Evolutionary conservation across 2,113 vertebrate species (phyloP).

Genomic region (Illadopsis cleaveri): DNA sequence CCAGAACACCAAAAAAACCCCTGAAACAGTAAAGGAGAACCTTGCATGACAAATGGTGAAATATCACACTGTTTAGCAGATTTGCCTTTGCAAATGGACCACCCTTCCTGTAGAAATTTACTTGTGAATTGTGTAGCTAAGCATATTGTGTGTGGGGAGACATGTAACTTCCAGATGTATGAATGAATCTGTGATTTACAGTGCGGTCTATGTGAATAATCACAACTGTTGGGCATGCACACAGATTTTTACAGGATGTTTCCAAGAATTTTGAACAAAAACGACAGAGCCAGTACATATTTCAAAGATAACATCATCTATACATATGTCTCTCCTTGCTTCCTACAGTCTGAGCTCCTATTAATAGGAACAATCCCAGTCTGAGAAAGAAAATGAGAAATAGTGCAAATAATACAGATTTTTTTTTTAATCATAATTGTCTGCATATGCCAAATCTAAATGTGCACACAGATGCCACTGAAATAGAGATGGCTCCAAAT

Average conservation of each 20-base stretch:
- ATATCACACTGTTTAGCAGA: neutral
- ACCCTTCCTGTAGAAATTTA: neutral
- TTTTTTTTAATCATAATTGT: neutral
- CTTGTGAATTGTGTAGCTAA: neutral
- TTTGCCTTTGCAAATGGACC: neutral
- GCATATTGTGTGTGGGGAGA: neutral
- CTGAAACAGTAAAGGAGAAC: neutral
- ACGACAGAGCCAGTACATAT: neutral
- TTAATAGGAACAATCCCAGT: neutral
- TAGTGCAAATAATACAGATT: slow-evolving; percentile 18
- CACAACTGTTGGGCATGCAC: neutral
- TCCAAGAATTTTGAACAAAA: slow-evolving; percentile 25
- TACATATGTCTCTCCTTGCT: neutral
- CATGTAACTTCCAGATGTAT: neutral
- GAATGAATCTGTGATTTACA: neutral
- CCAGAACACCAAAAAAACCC: neutral
- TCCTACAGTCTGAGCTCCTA: neutral
- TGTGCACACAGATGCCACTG: slow-evolving; percentile 37
- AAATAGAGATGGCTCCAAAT: slow-evolving; percentile 21
- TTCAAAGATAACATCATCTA: neutral
- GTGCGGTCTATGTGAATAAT: neutral
- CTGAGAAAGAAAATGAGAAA: neutral
- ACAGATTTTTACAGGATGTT: slow-evolving; percentile 21
- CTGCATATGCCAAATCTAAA: slow-evolving; percentile 22
- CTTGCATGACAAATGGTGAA: neutral